phyloP scores from a whole-genome alignment of 2,888 invertebrate species.

The Molorchus minor region DNA sequence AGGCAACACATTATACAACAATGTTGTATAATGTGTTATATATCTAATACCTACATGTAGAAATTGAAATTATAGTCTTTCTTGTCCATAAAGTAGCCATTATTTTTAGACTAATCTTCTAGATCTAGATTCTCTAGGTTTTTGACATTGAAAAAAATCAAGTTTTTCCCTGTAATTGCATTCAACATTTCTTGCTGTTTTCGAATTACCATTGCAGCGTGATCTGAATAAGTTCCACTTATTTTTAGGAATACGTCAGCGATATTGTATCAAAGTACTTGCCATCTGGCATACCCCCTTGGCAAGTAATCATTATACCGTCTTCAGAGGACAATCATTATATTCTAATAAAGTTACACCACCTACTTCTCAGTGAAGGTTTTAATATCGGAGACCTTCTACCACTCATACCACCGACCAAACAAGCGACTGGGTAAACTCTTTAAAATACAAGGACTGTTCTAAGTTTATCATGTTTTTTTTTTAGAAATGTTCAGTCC shows the following conservation, averaged over 20 bases:
- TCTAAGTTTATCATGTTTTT: conserved; percentile 14
- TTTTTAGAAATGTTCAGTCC: conserved; percentile 41
- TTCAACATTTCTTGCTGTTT: too few relatives aligned
- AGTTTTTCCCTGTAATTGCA: too few relatives aligned
- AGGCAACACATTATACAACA: too few relatives aligned
- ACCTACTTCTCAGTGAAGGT: conserved; percentile 77
- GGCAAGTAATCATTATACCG: conserved; percentile 83
- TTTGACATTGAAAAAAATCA: too few relatives aligned
- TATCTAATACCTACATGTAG: too few relatives aligned
- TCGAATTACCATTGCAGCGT: too few relatives aligned
- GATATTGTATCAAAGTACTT: conserved; percentile 81
- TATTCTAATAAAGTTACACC: conserved; percentile 78
- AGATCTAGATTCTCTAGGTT: too few relatives aligned
- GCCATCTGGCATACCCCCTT: conserved; percentile 76
- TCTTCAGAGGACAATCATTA: conserved; percentile 70
- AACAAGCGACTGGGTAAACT: conserved; percentile 51
- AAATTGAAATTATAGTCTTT: too few relatives aligned
- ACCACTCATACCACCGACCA: conserved; percentile 66
- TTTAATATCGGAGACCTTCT: conserved; percentile 80
- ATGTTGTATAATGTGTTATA: too few relatives aligned
- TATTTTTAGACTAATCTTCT: too few relatives aligned
- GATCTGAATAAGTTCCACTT: too few relatives aligned
- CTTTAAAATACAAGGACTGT: not conserved
- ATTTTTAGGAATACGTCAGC: conserved; percentile 75
- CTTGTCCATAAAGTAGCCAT: too few relatives aligned